Base-by-base conservation (phyloP, 2,797 vertebrate species). In the Acipenser ruthenus region DNA sequence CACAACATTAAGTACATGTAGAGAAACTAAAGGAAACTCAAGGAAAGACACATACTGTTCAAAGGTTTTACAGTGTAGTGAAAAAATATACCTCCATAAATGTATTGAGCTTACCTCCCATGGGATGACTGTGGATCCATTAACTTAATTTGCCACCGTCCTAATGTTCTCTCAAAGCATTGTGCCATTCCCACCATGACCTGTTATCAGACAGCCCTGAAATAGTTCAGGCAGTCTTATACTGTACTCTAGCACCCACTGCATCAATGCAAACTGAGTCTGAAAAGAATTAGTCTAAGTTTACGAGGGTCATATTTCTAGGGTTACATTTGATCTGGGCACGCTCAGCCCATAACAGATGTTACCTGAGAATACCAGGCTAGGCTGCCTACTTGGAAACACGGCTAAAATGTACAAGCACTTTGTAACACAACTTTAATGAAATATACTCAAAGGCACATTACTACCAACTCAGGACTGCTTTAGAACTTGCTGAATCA, bases 341-440 rank as follows among this genome's bases (percentile, higher is more conserved):
- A 11, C 50, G 50, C 56, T 56, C 69, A 65, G 37, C 18, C 70
- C 68, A 65, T 69, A 10, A 37, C 72, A 69, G 11, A 58, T 70
- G 74, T 73, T 67, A 76, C 49, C 50, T 67, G 71, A 74, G 66
- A 77, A 64, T 48, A 23, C 2, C 37, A 37, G 37, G 37, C 37
- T 37, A 37, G 37, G 5, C 37, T 37, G 37, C 37, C 37, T 37
- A 37, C 37, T 37, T 37, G 37, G 37, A 37, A 37, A 37, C 37
- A 37, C 37, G 5, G 37, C 37, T 37, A 37, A 37, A 37, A 37
- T 37, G 37, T 37, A 37, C 37, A 37, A 5, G 37, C 37, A 37
- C 37, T 37, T 37, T 37, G 37, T 37, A 37, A 37, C 37, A 5
- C 37, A 37, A 37, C 37, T 37, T 37, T 37, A 37, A 37, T 37